Evolutionary conservation across 2,113 vertebrate genomes (phyloP).

Genomic region (Prionailurus bengalensis): DNA sequence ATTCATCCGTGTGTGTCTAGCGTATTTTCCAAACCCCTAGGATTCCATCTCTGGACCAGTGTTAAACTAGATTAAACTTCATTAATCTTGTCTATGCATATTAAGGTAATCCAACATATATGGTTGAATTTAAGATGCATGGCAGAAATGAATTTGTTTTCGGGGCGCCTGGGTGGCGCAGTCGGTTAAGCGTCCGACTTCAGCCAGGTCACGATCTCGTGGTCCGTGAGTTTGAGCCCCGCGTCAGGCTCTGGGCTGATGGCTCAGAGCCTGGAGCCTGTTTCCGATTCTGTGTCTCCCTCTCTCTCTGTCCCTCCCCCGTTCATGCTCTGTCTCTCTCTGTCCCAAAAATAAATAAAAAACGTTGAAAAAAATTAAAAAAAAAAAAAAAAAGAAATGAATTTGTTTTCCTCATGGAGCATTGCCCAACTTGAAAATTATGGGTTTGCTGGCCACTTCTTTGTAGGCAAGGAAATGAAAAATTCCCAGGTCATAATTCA

Average conservation of each 20-base stretch:
- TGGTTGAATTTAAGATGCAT: constrained; percentile 33
- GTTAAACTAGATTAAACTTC: constrained; percentile 47
- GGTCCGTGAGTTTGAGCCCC: too few species aligned
- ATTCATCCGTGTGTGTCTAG: neutral
- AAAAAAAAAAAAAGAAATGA: neutral
- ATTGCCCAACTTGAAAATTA: neutral
- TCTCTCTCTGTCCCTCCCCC: too few species aligned
- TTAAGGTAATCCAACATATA: neutral
- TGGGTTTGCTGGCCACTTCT: neutral
- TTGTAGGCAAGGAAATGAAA: neutral
- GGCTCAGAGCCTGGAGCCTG: too few species aligned
- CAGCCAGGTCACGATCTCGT: too few species aligned
- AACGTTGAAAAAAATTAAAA: too few species aligned
- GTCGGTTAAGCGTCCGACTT: too few species aligned
- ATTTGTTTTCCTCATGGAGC: neutral
- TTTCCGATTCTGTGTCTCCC: too few species aligned
- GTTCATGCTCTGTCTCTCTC: too few species aligned
- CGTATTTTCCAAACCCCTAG: neutral
- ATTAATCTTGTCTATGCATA: constrained; percentile 47
- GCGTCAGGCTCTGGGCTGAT: too few species aligned
- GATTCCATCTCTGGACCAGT: neutral
- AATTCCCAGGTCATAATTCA: constrained; percentile 21
- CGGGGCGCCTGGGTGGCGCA: neutral
- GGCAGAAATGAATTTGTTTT: neutral
- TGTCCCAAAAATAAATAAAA: too few species aligned